Conservation (phyloP, 2,797 vertebrate genomes). For the Molossus alvarezi region DNA sequence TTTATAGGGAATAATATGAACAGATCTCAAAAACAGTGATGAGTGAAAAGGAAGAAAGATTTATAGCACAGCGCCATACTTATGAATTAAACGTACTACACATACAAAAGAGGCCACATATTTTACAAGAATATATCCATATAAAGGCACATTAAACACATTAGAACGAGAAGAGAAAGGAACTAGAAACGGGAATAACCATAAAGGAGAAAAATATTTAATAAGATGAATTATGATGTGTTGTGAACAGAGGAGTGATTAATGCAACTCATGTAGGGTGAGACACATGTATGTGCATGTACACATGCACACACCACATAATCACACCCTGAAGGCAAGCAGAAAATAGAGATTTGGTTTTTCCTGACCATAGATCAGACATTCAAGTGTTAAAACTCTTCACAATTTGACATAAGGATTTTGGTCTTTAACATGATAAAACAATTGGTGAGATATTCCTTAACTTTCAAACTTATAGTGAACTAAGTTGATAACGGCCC, state of each 20-base stretch:
- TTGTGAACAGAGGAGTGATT: not conserved
- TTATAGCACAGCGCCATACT: not conserved
- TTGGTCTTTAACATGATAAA: slow-evolving; percentile 23
- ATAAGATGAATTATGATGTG: not conserved
- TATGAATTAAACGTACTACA: not conserved
- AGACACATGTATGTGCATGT: not conserved
- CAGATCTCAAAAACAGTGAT: slow-evolving; percentile 18
- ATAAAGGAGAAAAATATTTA: not conserved
- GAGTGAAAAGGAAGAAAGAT: not conserved
- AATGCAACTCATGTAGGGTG: not conserved
- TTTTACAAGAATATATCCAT: not conserved
- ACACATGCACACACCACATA: not conserved
- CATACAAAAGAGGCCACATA: not conserved
- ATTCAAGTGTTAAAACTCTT: not conserved
- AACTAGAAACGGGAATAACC: not conserved
- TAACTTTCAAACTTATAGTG: slow-evolving; percentile 20
- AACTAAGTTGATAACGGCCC: not conserved
- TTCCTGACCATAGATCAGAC: not conserved
- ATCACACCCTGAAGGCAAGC: not conserved
- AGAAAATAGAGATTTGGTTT: not conserved
- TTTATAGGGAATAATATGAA: not conserved
- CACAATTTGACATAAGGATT: not conserved
- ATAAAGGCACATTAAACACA: slow-evolving; percentile 8
- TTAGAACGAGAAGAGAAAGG: not conserved
- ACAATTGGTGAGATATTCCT: not conserved